These are phyloP conservation scores for Axis porcinus DNA, from an alignment of 2,113 vertebrate species.

Conservation along the genomic window DNA sequence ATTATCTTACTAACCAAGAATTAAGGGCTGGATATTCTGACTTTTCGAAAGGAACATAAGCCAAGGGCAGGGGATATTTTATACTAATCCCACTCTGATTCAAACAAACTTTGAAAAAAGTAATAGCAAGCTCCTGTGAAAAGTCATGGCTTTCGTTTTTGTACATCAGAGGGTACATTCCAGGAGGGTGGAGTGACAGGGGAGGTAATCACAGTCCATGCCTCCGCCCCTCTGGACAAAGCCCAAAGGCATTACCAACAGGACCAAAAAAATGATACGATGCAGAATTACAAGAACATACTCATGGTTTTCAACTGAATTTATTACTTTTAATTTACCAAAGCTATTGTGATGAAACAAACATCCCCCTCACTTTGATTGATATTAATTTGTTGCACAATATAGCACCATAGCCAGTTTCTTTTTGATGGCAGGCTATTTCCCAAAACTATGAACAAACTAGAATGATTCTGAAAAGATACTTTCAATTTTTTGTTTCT, in stretches of 20 bases:
- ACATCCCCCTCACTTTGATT: not conserved
- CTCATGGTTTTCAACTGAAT: slow-evolving; percentile 47
- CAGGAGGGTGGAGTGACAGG: slow-evolving; percentile 56
- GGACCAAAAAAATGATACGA: not conserved
- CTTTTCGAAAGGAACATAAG: not conserved
- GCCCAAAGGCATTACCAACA: slow-evolving; percentile 36
- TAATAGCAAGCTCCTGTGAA: slow-evolving; percentile 53
- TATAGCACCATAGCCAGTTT: not conserved
- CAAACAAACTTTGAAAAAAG: slow-evolving; percentile 15
- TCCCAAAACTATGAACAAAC: slow-evolving; percentile 43
- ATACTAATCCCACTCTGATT: not conserved
- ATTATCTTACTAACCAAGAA: slow-evolving; percentile 51
- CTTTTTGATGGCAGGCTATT: not conserved
- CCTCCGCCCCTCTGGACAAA: slow-evolving; percentile 51
- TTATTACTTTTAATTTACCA: slow-evolving; percentile 73
- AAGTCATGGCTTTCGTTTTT: slow-evolving; percentile 54
- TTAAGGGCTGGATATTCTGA: not conserved
- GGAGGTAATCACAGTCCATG: not conserved
- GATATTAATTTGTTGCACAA: slow-evolving; percentile 54
- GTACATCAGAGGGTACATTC: slow-evolving; percentile 50
- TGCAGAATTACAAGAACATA: slow-evolving; percentile 43
- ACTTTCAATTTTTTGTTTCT: slow-evolving; percentile 39
- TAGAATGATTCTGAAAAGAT: slow-evolving; percentile 39
- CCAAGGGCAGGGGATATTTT: not conserved
- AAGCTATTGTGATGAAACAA: slow-evolving; percentile 58